Conservation (phyloP, 1,140 invertebrate genomes). For the Lasaia peninsularis region DNA sequence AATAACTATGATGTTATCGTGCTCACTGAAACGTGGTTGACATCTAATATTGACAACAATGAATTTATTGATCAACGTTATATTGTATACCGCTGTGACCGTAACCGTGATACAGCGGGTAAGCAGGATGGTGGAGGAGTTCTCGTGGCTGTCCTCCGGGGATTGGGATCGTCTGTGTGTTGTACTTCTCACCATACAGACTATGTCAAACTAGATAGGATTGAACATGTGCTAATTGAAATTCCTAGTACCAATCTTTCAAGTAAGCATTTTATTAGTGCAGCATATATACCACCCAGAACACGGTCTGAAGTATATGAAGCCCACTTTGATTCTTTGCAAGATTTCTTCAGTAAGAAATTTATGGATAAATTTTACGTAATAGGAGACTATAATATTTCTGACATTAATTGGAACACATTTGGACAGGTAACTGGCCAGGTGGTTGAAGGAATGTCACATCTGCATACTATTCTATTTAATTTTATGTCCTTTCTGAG, state of each 20-base stretch:
- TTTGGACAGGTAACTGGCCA: neutral
- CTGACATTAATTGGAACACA: constrained; percentile 7
- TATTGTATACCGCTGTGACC: constrained; percentile 25
- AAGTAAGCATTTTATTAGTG: constrained; percentile 15
- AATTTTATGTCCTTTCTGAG: constrained; percentile 17
- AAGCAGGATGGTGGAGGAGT: constrained; percentile 25
- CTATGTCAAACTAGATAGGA: neutral
- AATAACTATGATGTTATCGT: constrained; percentile 25
- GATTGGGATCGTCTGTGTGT: constrained; percentile 4
- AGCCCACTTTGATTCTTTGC: neutral
- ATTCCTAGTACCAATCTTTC: neutral
- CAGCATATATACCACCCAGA: constrained; percentile 20
- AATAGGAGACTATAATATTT: constrained; percentile 12
- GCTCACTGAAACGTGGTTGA: too few relatives aligned
- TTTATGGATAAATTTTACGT: neutral
- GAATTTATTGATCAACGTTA: constrained; percentile 28
- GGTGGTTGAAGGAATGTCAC: constrained; percentile 1
- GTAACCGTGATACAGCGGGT: constrained; percentile 6
- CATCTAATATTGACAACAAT: constrained; percentile 20
- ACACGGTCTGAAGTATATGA: neutral
- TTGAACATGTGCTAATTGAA: constrained; percentile 17
- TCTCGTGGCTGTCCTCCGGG: constrained; percentile 18
- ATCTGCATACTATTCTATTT: neutral
- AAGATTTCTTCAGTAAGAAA: neutral
- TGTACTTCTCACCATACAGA: neutral